Conservation (phyloP, 2,113 vertebrate species). For the Glaucomys volans region DNA sequence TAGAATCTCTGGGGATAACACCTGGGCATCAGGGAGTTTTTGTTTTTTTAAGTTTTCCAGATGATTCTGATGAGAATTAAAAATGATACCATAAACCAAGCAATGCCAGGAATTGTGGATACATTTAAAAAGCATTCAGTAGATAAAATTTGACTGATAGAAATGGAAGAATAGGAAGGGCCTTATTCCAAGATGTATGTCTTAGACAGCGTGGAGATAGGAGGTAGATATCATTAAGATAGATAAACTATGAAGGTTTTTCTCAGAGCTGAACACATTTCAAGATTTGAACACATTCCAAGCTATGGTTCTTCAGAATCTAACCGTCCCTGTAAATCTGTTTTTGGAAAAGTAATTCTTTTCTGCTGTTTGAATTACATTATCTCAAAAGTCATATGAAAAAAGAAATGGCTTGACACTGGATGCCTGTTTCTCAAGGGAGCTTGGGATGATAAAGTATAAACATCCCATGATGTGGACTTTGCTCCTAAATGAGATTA, state of each 20-base stretch:
- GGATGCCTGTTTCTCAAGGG: neutral
- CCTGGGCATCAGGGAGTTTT: neutral
- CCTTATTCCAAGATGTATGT: neutral
- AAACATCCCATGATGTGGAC: neutral
- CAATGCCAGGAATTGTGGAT: neutral
- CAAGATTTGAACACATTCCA: neutral
- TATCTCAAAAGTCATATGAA: neutral
- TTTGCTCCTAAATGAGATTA: neutral
- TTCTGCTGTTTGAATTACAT: neutral
- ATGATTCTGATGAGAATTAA: neutral
- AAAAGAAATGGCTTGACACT: neutral
- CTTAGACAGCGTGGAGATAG: neutral
- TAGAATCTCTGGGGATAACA: neutral
- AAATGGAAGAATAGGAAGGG: neutral
- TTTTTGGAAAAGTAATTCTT: conserved; percentile 23
- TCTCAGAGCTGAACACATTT: neutral
- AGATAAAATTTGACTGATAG: neutral
- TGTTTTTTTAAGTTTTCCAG: neutral
- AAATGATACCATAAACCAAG: neutral
- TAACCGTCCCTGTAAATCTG: neutral
- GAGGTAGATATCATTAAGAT: neutral
- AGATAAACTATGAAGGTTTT: neutral
- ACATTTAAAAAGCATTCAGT: neutral
- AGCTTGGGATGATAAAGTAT: neutral
- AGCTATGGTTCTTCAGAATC: neutral